phyloP scores from a whole-genome alignment of 2,797 vertebrate genomes.

The Pseudotriccus pelzelni region DNA sequence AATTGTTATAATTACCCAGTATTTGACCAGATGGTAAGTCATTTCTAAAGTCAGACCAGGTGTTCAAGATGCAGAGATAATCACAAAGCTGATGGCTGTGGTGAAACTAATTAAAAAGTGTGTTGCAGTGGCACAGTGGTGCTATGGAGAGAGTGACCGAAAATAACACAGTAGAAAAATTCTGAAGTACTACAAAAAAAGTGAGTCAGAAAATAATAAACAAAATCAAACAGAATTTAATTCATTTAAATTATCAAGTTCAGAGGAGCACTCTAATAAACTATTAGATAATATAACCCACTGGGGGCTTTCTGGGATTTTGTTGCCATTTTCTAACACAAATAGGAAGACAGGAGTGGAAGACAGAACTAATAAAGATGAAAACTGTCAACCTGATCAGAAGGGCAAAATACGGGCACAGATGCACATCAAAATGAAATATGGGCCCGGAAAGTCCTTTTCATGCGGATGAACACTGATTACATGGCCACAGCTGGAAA shows the following conservation, averaged over 20 bases:
- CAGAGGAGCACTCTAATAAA: conserved; percentile 12
- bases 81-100: conserved; percentile 73
- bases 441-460: conserved; percentile 24
- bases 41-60: conserved; percentile 75
- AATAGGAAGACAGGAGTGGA: conserved; percentile 10
- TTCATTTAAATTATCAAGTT: conserved; percentile 34
- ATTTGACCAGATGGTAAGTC: conserved; percentile 78
- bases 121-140: conserved; percentile 34
- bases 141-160: conserved; percentile 22
- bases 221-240: conserved; percentile 41
- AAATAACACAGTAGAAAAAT: conserved; percentile 26
- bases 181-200: background rate
- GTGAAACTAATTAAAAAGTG: conserved; percentile 75
- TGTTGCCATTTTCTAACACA: background rate
- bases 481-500: conserved; percentile 66
- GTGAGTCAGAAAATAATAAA: conserved; percentile 9
- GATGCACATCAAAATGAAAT: conserved; percentile 61
- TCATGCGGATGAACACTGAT: conserved; percentile 8
- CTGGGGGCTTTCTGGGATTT: background rate
- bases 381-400: conserved; percentile 23
- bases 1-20: conserved; percentile 72
- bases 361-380: conserved; percentile 31
- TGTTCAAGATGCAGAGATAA: conserved; percentile 76
- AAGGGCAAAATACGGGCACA: conserved; percentile 39
- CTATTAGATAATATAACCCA: background rate